These are phyloP conservation scores for Melanchra persicariae DNA, from an alignment of 2,888 invertebrate genomes.

Conservation along the genomic window DNA sequence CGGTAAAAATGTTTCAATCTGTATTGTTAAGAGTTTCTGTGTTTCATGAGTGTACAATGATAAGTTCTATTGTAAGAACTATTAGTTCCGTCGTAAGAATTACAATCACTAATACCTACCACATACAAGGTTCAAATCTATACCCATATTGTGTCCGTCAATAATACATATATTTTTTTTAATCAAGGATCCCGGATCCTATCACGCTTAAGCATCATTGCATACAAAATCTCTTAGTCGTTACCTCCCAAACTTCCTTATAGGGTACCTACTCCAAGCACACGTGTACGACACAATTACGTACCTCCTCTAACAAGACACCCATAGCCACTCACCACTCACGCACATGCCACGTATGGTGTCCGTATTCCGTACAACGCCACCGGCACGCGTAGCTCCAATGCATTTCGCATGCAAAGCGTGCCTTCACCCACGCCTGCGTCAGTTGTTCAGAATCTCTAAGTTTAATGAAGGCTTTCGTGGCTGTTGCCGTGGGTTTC, in stretches of 20 bases:
- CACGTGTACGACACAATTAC: conserved; percentile 37
- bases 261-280: not conserved
- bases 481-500: conserved; percentile 48
- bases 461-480: conserved; percentile 56
- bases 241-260: not conserved
- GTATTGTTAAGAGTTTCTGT: too few relatives aligned
- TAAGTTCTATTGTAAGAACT: too few relatives aligned
- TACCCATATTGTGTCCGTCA: not conserved
- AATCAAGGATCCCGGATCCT: not conserved
- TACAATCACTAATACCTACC: too few relatives aligned
- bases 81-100: too few relatives aligned
- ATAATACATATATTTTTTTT: not conserved
- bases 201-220: not conserved
- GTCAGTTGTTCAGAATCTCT: conserved; percentile 50
- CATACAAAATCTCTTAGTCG: not conserved
- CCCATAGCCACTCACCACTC: conserved; percentile 8
- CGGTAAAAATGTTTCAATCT: too few relatives aligned
- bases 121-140: not conserved
- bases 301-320: conserved; percentile 18
- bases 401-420: conserved; percentile 59
- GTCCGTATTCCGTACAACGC: conserved; percentile 18
- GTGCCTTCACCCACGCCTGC: conserved; percentile 41
- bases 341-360: conserved; percentile 35
- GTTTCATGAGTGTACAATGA: too few relatives aligned
- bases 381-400: conserved; percentile 36